Evolutionary conservation across 2,888 invertebrate species (phyloP).

Genomic region (Chrysodeixis includens): DNA sequence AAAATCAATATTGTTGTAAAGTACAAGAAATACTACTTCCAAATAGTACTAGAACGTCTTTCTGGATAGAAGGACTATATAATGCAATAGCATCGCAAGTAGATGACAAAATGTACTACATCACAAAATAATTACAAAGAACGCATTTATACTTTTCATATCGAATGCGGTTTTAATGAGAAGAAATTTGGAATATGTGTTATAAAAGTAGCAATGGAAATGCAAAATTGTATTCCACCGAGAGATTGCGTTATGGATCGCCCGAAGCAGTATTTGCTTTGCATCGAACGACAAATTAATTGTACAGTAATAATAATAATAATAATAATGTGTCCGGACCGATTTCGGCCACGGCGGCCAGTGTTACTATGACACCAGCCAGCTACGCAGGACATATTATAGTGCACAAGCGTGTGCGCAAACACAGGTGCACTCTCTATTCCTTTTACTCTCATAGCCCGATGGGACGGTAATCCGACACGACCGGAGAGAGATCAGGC

Average conservation of each 20-base stretch:
- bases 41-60: slow-evolving; percentile 25
- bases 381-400: too few species aligned
- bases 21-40: background rate
- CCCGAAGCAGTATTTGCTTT: slow-evolving; percentile 73
- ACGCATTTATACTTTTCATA: slow-evolving; percentile 6
- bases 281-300: slow-evolving; percentile 79
- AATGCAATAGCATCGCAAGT: slow-evolving; percentile 39
- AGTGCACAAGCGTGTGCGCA: too few species aligned
- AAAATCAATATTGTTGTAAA: background rate
- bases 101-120: slow-evolving; percentile 34
- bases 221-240: slow-evolving; percentile 37
- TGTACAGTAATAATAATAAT: slow-evolving; percentile 77
- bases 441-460: too few species aligned
- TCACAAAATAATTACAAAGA: slow-evolving; percentile 1
- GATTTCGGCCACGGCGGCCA: too few species aligned
- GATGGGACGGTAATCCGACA: too few species aligned
- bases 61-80: slow-evolving; percentile 29
- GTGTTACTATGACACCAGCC: too few species aligned
- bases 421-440: too few species aligned
- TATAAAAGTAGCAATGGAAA: slow-evolving; percentile 25
- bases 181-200: background rate
- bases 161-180: slow-evolving; percentile 19
- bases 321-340: too few species aligned
- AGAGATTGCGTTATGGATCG: slow-evolving; percentile 52
- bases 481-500: too few species aligned